A percentile compares a stretch with the other conserved stretches of the same genome.
phyloP scores from a whole-genome alignment of 1,140 invertebrate species.

The Parasteatoda tepidariorum region DNA sequence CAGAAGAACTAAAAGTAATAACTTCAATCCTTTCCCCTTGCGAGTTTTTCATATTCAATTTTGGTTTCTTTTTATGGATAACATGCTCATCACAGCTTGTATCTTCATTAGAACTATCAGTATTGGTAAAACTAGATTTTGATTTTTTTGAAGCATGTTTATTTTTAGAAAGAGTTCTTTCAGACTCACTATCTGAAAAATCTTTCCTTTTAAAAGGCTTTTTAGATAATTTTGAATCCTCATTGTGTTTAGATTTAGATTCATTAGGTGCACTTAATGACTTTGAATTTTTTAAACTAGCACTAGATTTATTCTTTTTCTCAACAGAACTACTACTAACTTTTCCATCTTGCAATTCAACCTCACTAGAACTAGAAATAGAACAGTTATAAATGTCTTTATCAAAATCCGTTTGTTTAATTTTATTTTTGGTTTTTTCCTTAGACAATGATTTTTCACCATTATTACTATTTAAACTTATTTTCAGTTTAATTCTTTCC shows the following conservation, averaged over 20 bases:
- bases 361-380: constrained; percentile 7
- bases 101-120: not conserved
- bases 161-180: not conserved
- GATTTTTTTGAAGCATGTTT: not conserved
- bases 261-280: too few species aligned
- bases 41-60: too few species aligned
- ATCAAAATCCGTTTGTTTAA: too few species aligned
- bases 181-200: too few species aligned
- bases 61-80: not conserved
- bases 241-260: too few species aligned
- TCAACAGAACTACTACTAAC: constrained; percentile 29
- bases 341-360: constrained; percentile 31
- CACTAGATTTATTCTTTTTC: constrained; percentile 18
- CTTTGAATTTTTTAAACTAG: not conserved
- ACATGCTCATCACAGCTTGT: not conserved
- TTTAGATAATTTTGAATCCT: too few species aligned
- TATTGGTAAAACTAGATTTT: not conserved
- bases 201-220: too few species aligned
- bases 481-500: constrained; percentile 1
- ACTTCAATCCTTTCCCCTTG: too few species aligned
- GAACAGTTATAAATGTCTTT: not conserved
- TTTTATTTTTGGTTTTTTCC: not conserved
- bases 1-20: too few species aligned
- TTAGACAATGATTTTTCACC: constrained; percentile 7
- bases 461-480: too few species aligned